phyloP scores from a whole-genome alignment of 2,797 vertebrate species.

The Amblyraja radiata region DNA sequence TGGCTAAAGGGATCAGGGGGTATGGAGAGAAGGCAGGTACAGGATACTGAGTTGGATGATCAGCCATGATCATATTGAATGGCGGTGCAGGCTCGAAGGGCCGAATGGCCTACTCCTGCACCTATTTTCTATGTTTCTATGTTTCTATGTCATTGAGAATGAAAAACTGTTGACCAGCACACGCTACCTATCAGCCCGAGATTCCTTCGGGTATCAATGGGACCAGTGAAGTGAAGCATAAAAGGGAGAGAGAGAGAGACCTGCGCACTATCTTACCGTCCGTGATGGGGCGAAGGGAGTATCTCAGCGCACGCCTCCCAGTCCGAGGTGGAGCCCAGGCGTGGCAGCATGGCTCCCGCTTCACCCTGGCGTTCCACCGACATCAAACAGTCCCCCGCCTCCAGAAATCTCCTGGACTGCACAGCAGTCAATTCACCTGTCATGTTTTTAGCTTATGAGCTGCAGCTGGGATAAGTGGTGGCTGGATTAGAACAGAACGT shows the following conservation, averaged over 20 bases:
- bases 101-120: too few species aligned
- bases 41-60: too few species aligned
- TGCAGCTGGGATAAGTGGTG: neutral
- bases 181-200: neutral
- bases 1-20: too few species aligned
- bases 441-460: slow-evolving; percentile 15
- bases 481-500: neutral
- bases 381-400: slow-evolving; percentile 34
- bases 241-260: neutral
- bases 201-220: neutral
- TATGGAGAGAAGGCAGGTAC: too few species aligned
- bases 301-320: slow-evolving; percentile 20
- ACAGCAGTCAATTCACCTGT: slow-evolving; percentile 22
- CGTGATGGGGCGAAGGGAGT: neutral
- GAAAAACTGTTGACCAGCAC: neutral
- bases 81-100: too few species aligned
- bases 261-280: neutral
- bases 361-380: slow-evolving; percentile 20
- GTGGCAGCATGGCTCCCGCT: neutral
- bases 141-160: neutral
- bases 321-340: neutral
- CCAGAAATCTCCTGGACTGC: slow-evolving; percentile 31
- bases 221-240: neutral
- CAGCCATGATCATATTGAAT: too few species aligned
- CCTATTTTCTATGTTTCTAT: too few species aligned